These are phyloP conservation scores for Watersipora subatra DNA, from an alignment of 1,140 invertebrate species.

Conservation along the genomic window DNA sequence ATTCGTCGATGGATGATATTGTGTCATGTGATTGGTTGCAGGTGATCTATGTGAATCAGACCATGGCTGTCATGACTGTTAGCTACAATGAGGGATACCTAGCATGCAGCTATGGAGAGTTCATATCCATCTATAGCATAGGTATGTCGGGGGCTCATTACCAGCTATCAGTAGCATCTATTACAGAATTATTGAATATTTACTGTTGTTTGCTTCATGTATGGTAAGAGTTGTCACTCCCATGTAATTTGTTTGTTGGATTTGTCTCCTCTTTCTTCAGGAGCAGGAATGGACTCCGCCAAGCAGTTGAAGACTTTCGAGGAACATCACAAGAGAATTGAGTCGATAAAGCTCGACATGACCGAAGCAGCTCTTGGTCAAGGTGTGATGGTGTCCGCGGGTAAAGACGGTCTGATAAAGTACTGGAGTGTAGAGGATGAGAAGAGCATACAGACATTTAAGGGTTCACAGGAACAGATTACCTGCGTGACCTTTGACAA, in stretches of 20 bases:
- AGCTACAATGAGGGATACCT: slow-evolving; percentile 25
- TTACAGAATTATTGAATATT: too few relatives aligned
- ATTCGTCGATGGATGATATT: too few relatives aligned
- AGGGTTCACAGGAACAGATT: slow-evolving; percentile 18
- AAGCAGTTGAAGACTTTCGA: slow-evolving; percentile 20
- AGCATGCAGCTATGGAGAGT: slow-evolving; percentile 22
- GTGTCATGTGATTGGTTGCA: too few relatives aligned
- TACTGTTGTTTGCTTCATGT: too few relatives aligned
- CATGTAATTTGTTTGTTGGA: too few relatives aligned
- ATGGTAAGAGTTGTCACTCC: too few relatives aligned
- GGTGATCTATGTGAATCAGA: slow-evolving; percentile 21
- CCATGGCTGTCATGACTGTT: slow-evolving; percentile 24
- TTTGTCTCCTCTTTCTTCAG: too few relatives aligned
- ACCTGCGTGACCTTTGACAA: slow-evolving; percentile 27
- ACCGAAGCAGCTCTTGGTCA: slow-evolving; percentile 14
- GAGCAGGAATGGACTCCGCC: slow-evolving; percentile 8
- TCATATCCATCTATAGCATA: slow-evolving; percentile 21
- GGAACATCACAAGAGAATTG: slow-evolving; percentile 26
- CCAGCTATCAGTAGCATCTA: too few relatives aligned
- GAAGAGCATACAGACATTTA: slow-evolving; percentile 24
- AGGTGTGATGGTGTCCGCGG: slow-evolving; percentile 23
- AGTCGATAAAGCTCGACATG: slow-evolving; percentile 21
- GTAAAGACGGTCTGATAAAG: slow-evolving; percentile 27
- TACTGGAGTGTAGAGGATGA: slow-evolving; percentile 23
- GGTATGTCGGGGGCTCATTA: too few relatives aligned